phyloP scores from a whole-genome alignment of 2,113 vertebrate genomes.

The Ariopsis seemanni region DNA sequence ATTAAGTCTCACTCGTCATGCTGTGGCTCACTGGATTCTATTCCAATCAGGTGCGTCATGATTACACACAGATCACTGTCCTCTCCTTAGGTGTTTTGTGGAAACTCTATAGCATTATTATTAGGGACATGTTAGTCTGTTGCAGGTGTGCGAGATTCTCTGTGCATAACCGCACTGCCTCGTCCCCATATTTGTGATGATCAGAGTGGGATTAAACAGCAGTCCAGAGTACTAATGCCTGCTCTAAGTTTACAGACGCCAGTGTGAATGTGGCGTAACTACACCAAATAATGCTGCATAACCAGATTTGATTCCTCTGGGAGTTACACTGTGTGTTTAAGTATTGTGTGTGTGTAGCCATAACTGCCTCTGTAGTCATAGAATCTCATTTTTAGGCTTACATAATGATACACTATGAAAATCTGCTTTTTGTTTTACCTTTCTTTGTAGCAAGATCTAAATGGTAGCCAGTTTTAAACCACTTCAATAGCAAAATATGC shows the following conservation, averaged over 20 bases:
- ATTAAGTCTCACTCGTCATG: constrained; percentile 19
- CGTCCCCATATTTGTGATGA: background rate
- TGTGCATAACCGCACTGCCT: background rate
- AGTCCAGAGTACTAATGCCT: background rate
- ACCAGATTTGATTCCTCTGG: background rate
- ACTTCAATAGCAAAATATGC: background rate
- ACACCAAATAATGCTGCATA: background rate
- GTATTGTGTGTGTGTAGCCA: background rate
- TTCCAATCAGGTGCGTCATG: background rate
- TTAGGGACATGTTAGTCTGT: constrained; percentile 9
- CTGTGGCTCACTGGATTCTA: background rate
- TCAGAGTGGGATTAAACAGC: background rate
- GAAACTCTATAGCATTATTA: constrained; percentile 12
- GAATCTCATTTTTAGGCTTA: constrained; percentile 17
- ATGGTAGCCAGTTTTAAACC: background rate
- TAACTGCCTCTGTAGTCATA: background rate
- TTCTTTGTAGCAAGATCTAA: background rate
- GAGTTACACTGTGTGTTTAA: constrained; percentile 22
- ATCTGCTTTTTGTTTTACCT: background rate
- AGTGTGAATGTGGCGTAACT: background rate
- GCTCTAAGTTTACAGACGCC: constrained; percentile 4
- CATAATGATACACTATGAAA: constrained; percentile 6
- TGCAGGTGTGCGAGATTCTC: background rate
- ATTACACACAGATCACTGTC: constrained; percentile 26
- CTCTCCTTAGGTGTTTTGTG: constrained; percentile 12